Percentiles rank a stretch among this genome's conserved stretches.
phyloP scores from a whole-genome alignment of 2,113 vertebrate species.

The human region DNA sequence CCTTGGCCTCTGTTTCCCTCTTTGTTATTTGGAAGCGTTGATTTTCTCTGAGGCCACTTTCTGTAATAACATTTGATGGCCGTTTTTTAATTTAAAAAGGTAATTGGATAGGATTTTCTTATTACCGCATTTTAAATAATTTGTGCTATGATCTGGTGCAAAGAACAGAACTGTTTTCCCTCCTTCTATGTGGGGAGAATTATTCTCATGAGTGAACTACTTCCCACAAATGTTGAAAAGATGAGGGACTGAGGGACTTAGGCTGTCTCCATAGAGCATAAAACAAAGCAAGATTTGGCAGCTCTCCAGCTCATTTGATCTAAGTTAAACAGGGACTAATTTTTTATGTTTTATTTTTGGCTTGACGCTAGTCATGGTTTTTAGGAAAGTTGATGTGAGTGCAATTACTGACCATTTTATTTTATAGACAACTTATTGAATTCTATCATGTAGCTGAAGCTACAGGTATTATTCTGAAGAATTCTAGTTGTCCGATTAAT shows the following conservation, averaged over 20 bases:
- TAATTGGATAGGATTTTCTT: not conserved
- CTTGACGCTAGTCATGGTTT: not conserved
- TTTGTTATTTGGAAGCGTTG: not conserved
- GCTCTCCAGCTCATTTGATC: slow-evolving; percentile 23
- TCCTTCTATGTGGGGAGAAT: not conserved
- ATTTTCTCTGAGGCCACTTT: not conserved
- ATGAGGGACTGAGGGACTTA: not conserved
- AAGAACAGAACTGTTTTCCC: not conserved
- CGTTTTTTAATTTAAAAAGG: not conserved
- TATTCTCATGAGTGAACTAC: not conserved
- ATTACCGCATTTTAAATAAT: not conserved
- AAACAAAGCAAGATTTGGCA: slow-evolving; percentile 35
- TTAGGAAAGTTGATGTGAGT: not conserved
- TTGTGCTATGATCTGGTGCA: not conserved
- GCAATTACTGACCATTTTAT: not conserved
- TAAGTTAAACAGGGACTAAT: not conserved
- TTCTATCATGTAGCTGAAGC: not conserved
- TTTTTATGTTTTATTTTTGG: slow-evolving; percentile 28
- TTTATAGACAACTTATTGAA: not conserved
- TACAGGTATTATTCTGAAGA: not conserved
- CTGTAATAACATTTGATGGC: not conserved
- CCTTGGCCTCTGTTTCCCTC: not conserved
- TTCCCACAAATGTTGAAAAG: slow-evolving; percentile 49
- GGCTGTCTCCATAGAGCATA: not conserved
- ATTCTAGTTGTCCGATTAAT: not conserved